Conservation (phyloP, 2,113 vertebrate species). For the Nibea albiflora region DNA sequence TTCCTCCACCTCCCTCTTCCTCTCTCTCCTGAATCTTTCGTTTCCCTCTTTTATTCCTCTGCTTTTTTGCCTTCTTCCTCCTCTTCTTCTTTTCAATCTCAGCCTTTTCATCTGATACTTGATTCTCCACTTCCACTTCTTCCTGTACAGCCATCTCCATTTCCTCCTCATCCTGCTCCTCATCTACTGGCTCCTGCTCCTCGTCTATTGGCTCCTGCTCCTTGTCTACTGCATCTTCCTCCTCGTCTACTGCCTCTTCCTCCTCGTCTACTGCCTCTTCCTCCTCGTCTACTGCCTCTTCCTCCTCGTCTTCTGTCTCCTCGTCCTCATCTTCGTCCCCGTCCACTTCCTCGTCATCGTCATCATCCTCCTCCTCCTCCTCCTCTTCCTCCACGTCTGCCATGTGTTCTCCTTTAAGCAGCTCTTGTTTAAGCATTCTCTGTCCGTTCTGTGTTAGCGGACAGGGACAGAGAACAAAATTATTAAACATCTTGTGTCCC, state of each 20-base stretch:
- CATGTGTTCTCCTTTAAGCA: constrained; percentile 46
- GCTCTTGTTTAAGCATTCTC: constrained; percentile 35
- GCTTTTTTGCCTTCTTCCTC: constrained; percentile 49
- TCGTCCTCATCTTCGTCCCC: background rate
- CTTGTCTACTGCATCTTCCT: background rate
- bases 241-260: background rate
- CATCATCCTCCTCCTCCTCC: background rate
- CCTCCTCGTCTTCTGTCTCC: accelerated
- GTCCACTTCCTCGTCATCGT: constrained; percentile 30
- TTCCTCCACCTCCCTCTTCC: background rate
- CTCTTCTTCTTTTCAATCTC: constrained; percentile 50
- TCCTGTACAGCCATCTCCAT: constrained; percentile 24
- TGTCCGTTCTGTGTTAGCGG: constrained; percentile 45
- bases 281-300: background rate
- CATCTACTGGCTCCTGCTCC: constrained; percentile 13
- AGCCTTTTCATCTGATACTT: background rate
- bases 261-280: background rate
- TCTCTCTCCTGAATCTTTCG: constrained; percentile 28
- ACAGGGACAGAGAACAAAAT: background rate
- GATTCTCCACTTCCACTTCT: constrained; percentile 34
- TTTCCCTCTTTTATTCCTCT: constrained; percentile 42
- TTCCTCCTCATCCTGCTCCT: constrained; percentile 1
- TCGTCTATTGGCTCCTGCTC: constrained; percentile 30
- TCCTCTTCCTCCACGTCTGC: constrained; percentile 33
- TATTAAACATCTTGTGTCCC: background rate